phyloP scores from a whole-genome alignment of 2,113 vertebrate species.

The Vireo altiloquus region DNA sequence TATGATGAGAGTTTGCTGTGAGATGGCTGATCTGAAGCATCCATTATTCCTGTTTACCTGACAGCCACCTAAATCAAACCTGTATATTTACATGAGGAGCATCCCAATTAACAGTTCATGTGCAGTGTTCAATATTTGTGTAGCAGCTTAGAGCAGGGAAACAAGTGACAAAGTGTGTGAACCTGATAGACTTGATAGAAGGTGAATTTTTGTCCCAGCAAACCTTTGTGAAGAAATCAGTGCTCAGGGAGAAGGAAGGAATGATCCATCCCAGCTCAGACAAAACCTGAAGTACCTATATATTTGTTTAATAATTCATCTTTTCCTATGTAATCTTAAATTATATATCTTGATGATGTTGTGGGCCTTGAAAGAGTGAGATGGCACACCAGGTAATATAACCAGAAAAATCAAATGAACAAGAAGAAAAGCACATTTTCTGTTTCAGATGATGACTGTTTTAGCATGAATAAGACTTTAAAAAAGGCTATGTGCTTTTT shows the following conservation, averaged over 20 bases:
- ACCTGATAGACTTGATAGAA: neutral
- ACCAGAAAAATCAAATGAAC: neutral
- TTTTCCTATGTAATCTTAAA: neutral
- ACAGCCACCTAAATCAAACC: neutral
- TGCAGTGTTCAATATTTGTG: neutral
- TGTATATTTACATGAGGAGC: neutral
- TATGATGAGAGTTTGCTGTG: neutral
- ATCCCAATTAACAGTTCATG: neutral
- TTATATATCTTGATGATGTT: neutral
- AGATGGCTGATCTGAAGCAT: neutral
- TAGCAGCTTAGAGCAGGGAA: neutral
- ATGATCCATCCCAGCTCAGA: neutral
- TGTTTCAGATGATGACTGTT: neutral
- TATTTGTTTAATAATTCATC: neutral
- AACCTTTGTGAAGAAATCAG: neutral
- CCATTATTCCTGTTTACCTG: neutral
- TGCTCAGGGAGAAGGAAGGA: neutral
- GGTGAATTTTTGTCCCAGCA: neutral
- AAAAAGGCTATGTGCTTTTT: neutral
- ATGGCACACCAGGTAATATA: neutral
- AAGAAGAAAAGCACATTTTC: neutral
- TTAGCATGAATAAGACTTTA: neutral
- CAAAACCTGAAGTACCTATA: neutral
- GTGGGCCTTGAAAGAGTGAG: neutral
- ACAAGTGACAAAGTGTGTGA: neutral